A percentile compares a stretch with the other conserved stretches of the same genome.
phyloP scores from a whole-genome alignment of 35 echinoderm and acorn worm species.

The Anneissia japonica region DNA sequence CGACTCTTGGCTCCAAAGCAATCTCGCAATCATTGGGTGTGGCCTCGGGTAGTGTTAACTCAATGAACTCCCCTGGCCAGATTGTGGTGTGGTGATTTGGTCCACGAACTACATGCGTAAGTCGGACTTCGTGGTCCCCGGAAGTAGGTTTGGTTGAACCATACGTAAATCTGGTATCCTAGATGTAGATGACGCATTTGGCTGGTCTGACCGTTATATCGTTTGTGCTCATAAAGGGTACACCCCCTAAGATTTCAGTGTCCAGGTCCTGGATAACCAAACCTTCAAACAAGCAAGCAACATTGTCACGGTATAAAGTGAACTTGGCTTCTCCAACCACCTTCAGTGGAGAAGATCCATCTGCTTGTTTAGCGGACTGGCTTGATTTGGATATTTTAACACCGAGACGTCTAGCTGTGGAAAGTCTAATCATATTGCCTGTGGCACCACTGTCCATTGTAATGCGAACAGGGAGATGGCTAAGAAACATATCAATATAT shows the following conservation, averaged over 20 bases:
- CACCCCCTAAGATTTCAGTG: slow-evolving; percentile 51
- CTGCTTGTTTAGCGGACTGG: slow-evolving; percentile 69
- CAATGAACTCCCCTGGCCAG: slow-evolving; percentile 28
- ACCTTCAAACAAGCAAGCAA: slow-evolving; percentile 41
- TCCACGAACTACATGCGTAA: background rate
- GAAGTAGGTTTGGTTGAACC: background rate
- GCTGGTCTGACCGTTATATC: slow-evolving; percentile 17
- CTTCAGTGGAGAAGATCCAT: slow-evolving; percentile 62
- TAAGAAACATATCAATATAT: background rate
- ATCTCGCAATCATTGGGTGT: background rate
- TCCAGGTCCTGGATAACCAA: slow-evolving; percentile 57
- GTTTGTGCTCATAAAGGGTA: slow-evolving; percentile 58
- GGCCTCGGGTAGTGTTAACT: background rate
- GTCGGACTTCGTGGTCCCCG: background rate
- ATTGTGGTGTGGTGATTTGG: background rate
- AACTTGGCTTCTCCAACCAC: slow-evolving; percentile 53
- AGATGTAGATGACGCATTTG: background rate
- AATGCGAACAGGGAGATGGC: slow-evolving; percentile 13
- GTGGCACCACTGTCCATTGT: slow-evolving; percentile 57
- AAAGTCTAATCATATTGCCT: slow-evolving; percentile 52
- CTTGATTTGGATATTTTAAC: background rate
- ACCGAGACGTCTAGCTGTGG: slow-evolving; percentile 23
- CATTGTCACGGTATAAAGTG: slow-evolving; percentile 22
- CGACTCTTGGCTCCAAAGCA: background rate
- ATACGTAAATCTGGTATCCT: background rate